Conservation (phyloP, 2,113 vertebrate genomes). For the Tauraco erythrolophus region DNA sequence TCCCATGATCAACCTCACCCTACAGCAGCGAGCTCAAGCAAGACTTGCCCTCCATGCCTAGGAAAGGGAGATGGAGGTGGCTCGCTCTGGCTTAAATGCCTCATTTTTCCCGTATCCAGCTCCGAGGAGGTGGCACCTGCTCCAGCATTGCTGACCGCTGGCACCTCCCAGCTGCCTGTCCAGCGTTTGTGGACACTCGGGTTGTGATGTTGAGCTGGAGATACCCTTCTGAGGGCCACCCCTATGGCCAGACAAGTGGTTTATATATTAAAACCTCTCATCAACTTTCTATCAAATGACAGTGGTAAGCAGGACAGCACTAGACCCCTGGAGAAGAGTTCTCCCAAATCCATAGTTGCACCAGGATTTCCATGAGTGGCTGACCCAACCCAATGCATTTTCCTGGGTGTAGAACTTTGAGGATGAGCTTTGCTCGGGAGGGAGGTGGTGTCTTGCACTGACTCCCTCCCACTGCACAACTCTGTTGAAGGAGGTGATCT, state of each 20-base stretch:
- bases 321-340: not conserved
- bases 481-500: not conserved
- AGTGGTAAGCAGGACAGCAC: not conserved
- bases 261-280: not conserved
- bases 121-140: not conserved
- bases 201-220: not conserved
- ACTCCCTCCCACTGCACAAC: fast-evolving
- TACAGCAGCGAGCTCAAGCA: not conserved
- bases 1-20: fast-evolving
- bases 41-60: not conserved
- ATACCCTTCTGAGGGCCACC: not conserved
- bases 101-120: not conserved
- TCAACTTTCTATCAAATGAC: not conserved
- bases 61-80: not conserved
- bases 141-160: not conserved
- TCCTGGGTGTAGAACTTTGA: not conserved
- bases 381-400: not conserved
- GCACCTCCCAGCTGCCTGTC: fast-evolving
- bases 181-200: not conserved
- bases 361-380: not conserved
- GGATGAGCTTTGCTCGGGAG: not conserved
- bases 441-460: not conserved
- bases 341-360: not conserved
- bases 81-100: not conserved
- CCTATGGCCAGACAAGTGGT: not conserved